Conservation (phyloP, 1,140 invertebrate species). For the Rhizoglyphus robini region DNA sequence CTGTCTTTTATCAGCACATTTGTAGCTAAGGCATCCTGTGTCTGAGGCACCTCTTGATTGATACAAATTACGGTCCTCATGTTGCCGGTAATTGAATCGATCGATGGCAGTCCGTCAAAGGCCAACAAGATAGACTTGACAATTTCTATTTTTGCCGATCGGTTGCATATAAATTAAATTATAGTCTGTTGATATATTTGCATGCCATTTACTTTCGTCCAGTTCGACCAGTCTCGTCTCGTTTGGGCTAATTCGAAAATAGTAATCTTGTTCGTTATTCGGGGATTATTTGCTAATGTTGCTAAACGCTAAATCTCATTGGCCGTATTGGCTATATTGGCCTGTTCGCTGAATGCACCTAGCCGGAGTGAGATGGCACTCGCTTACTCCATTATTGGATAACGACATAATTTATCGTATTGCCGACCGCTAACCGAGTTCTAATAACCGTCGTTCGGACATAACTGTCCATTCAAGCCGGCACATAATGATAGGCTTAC, state of each 20-base stretch:
- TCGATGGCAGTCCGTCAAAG: background rate
- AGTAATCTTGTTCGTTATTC: background rate
- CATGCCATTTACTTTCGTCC: background rate
- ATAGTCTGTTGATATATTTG: background rate
- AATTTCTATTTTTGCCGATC: background rate
- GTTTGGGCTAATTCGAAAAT: background rate
- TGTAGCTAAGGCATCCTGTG: background rate
- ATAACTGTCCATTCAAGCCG: no score
- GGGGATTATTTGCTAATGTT: no score
- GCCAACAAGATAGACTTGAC: background rate
- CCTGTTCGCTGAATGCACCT: no score
- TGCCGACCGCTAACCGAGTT: no score
- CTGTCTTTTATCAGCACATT: background rate
- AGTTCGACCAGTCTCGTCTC: background rate
- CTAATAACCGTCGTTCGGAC: no score
- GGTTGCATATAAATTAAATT: background rate
- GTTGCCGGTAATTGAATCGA: background rate
- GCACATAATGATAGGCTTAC: no score
- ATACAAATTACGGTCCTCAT: background rate
- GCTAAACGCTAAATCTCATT: no score
- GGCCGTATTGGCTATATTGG: no score
- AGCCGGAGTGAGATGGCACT: no score
- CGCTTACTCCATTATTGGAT: no score
- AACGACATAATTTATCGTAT: no score
- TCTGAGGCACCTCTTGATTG: background rate